Conservation (phyloP, 2,797 vertebrate genomes). For the Chanos chanos region DNA sequence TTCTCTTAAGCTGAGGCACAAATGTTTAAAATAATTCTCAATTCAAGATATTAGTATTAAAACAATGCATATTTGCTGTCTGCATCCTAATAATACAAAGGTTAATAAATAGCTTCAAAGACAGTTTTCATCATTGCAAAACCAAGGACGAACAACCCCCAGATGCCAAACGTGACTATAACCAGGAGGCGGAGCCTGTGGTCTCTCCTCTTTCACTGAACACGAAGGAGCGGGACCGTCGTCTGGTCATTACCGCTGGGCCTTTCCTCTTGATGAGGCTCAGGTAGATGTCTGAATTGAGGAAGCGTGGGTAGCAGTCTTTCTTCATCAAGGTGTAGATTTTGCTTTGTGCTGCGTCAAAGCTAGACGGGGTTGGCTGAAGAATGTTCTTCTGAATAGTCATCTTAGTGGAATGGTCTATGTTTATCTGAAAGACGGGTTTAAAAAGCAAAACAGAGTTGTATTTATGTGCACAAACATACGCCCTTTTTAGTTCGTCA, state of each 20-base stretch:
- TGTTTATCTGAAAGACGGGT: slow-evolving; percentile 79
- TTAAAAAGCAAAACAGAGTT: background rate
- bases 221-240: slow-evolving; percentile 89
- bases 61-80: slow-evolving; percentile 4
- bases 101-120: slow-evolving; percentile 46
- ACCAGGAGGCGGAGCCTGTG: slow-evolving; percentile 72
- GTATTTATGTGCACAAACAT: background rate
- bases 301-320: slow-evolving; percentile 91
- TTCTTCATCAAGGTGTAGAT: slow-evolving; percentile 92
- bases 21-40: slow-evolving; percentile 42
- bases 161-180: slow-evolving; percentile 38
- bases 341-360: slow-evolving; percentile 82
- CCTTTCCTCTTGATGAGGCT: slow-evolving; percentile 70
- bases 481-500: too few relatives aligned
- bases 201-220: slow-evolving; percentile 79
- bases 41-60: slow-evolving; percentile 48
- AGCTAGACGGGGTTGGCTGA: slow-evolving; percentile 71
- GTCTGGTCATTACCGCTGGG: slow-evolving; percentile 70
- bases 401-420: slow-evolving; percentile 86
- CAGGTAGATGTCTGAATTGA: slow-evolving; percentile 82
- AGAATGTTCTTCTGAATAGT: slow-evolving; percentile 69
- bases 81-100: slow-evolving; percentile 29
- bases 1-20: slow-evolving; percentile 23
- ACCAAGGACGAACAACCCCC: background rate
- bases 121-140: slow-evolving; percentile 7